phyloP scores from a whole-genome alignment of 2,797 vertebrate species.

The Tinamus major region DNA sequence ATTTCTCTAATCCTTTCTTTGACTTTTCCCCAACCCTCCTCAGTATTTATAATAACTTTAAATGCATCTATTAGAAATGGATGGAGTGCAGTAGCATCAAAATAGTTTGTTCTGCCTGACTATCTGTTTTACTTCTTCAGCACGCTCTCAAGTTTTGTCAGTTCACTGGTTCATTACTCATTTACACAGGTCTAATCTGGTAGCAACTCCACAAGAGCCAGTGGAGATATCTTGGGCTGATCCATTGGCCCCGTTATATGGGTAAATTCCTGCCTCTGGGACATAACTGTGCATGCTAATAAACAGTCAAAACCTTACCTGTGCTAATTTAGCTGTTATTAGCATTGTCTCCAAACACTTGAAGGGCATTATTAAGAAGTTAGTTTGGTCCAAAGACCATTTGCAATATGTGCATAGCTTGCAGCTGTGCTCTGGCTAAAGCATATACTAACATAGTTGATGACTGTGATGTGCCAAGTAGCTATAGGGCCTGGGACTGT shows the following conservation, averaged over 20 bases:
- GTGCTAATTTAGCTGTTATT: background rate
- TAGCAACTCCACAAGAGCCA: background rate
- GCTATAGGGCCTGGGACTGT: background rate
- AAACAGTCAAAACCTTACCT: background rate
- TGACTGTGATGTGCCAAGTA: background rate
- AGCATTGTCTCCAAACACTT: too few species aligned
- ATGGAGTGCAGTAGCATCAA: background rate
- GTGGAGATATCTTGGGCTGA: background rate
- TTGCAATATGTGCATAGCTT: background rate
- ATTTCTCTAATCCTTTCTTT: slow-evolving; percentile 1
- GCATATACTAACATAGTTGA: background rate
- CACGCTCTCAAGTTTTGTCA: background rate
- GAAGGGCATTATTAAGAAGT: background rate
- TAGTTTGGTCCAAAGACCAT: background rate
- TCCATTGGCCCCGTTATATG: background rate
- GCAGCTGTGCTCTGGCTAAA: background rate
- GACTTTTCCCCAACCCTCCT: background rate
- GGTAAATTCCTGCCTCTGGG: background rate
- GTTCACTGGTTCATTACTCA: background rate
- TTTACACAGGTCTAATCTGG: background rate
- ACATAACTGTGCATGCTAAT: background rate
- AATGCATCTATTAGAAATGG: background rate
- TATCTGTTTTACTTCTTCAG: background rate
- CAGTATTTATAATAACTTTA: background rate
- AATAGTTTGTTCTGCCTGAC: background rate